phyloP scores from a whole-genome alignment of 2,888 invertebrate genomes.

The Brachyopa scutellaris region DNA sequence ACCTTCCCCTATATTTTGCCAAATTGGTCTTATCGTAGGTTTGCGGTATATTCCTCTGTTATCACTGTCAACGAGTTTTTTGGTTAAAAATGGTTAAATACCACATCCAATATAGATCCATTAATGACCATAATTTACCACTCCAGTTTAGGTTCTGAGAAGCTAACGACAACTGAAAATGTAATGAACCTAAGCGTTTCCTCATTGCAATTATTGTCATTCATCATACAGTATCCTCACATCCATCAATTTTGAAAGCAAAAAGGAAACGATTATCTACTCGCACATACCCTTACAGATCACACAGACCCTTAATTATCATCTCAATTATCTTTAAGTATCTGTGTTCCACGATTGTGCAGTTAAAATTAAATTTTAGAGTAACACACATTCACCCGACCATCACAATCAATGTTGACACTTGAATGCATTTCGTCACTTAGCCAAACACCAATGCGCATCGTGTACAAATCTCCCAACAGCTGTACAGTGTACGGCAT shows the following conservation, averaged over 20 bases:
- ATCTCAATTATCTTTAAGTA: conserved; percentile 63
- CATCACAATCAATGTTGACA: conserved; percentile 64
- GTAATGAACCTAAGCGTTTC: too few species aligned
- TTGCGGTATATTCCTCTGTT: too few species aligned
- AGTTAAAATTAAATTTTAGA: conserved; percentile 52
- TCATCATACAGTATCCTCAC: too few species aligned
- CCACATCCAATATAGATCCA: too few species aligned
- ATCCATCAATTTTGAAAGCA: conserved; percentile 49
- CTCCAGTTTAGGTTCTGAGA: too few species aligned
- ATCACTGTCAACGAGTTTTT: too few species aligned
- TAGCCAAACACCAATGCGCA: conserved; percentile 49
- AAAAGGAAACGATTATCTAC: conserved; percentile 28
- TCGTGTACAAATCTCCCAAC: conserved; percentile 55
- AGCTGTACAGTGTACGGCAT: conserved; percentile 53
- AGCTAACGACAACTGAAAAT: too few species aligned
- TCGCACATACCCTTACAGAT: not conserved
- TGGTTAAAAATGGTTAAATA: too few species aligned
- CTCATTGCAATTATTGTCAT: too few species aligned
- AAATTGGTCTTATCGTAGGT: too few species aligned
- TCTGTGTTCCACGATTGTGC: conserved; percentile 18
- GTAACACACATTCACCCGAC: conserved; percentile 41
- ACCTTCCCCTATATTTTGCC: too few species aligned
- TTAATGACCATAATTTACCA: too few species aligned
- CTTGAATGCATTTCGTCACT: conserved; percentile 70
- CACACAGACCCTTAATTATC: conserved; percentile 54